Conservation (phyloP, 2,113 vertebrate species). For the Clarias macrocephalus region DNA sequence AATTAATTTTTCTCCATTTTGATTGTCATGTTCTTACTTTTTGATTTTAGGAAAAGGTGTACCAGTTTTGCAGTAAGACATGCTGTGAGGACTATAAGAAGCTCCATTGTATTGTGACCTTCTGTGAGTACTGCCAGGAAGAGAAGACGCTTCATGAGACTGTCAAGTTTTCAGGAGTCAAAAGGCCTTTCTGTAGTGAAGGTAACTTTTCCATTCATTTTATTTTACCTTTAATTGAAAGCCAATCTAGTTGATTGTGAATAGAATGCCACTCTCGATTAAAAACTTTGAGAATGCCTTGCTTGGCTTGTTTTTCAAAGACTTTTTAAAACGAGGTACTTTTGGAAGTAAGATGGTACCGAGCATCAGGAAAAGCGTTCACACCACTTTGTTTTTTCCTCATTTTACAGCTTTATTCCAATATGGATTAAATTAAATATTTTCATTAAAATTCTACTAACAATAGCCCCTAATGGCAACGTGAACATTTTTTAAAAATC, state of each 20-base stretch:
- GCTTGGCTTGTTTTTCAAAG: background rate
- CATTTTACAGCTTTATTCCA: too few relatives aligned
- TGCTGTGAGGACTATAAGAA: constrained; percentile 99
- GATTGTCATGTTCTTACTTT: background rate
- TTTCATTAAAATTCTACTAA: too few relatives aligned
- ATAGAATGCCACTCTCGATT: background rate
- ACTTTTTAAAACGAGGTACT: background rate
- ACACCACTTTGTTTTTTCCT: too few relatives aligned
- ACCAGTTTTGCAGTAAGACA: constrained; percentile 95
- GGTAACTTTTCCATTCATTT: constrained; percentile 67
- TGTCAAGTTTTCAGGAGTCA: constrained; percentile 95
- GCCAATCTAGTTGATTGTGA: background rate
- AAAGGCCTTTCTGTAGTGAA: constrained; percentile 97
- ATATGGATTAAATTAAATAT: too few relatives aligned
- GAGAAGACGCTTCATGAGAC: constrained; percentile 97
- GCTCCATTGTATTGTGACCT: constrained; percentile 95
- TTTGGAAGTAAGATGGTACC: too few relatives aligned
- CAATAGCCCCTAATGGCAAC: too few relatives aligned
- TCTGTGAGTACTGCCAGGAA: constrained; percentile 97
- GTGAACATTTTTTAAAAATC: too few relatives aligned
- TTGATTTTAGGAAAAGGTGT: constrained; percentile 86
- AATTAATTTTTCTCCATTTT: background rate
- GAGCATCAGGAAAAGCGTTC: too few relatives aligned
- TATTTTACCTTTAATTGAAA: background rate
- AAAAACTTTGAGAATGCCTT: background rate